Percentiles rank a stretch among this genome's conserved stretches.
These are phyloP conservation scores for Drosophila littoralis DNA, from an alignment of 1,140 invertebrate genomes.

Conservation along the genomic window DNA sequence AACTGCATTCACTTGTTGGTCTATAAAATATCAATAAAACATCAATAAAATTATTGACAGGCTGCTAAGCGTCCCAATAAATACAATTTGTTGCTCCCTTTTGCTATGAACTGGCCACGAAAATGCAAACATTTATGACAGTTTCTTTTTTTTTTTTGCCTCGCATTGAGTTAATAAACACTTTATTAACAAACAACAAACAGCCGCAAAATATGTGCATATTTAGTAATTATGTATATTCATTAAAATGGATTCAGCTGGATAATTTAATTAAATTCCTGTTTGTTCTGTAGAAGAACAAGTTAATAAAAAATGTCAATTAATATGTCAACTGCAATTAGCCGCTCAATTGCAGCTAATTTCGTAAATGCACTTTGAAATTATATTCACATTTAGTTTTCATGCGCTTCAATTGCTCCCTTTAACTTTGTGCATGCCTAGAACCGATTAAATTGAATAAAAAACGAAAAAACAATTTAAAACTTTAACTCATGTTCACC, in stretches of 20 bases:
- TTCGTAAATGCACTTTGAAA: conserved; percentile 10
- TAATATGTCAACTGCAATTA: conserved; percentile 18
- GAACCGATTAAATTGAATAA: too few species aligned
- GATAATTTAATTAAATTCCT: background rate
- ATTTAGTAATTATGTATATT: too few species aligned
- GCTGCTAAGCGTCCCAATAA: conserved; percentile 47
- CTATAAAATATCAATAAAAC: conserved; percentile 59
- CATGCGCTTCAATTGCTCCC: conserved; percentile 1
- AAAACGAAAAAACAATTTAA: too few species aligned
- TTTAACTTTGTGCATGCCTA: background rate
- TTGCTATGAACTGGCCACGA: too few species aligned
- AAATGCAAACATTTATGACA: too few species aligned
- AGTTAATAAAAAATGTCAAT: conserved; percentile 9
- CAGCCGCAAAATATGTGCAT: too few species aligned
- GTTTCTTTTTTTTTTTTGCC: too few species aligned
- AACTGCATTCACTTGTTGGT: conserved; percentile 31
- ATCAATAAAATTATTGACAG: conserved; percentile 24
- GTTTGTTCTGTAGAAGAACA: background rate
- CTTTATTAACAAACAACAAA: too few species aligned
- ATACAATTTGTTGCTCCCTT: conserved; percentile 56
- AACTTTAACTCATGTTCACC: too few species aligned
- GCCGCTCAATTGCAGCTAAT: conserved; percentile 24
- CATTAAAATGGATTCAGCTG: background rate
- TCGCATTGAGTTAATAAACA: too few species aligned
- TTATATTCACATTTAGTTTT: conserved; percentile 15